Conservation (phyloP, 2,113 vertebrate genomes). For the Antigone vipio region DNA sequence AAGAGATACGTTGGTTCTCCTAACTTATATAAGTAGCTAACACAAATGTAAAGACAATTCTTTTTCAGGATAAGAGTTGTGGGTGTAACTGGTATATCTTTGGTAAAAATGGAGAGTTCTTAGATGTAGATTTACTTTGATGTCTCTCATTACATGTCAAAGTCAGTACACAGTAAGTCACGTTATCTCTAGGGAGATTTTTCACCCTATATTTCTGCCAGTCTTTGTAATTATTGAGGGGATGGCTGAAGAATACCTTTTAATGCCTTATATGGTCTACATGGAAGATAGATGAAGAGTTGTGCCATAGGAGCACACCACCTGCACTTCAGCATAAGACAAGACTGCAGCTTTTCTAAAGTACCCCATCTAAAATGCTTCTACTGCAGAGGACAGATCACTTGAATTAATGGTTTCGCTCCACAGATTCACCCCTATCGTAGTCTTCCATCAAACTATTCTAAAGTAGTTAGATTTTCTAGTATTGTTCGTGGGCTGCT, state of each 20-base stretch:
- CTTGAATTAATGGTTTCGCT: neutral
- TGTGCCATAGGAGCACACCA: neutral
- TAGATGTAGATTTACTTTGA: neutral
- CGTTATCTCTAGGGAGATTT: conserved; percentile 2
- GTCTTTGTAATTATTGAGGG: neutral
- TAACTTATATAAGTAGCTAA: neutral
- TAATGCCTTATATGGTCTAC: neutral
- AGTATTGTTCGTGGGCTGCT: neutral
- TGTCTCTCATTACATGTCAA: neutral
- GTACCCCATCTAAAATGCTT: neutral
- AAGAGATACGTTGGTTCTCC: neutral
- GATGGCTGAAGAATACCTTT: neutral
- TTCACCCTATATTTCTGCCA: neutral
- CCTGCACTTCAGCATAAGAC: neutral
- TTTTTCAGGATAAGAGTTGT: neutral
- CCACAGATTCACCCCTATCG: neutral
- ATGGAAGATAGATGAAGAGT: neutral
- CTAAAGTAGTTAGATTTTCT: neutral
- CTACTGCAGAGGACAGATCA: neutral
- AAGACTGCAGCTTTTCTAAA: neutral
- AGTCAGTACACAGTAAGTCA: neutral
- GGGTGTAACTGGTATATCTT: neutral
- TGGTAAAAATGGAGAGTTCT: neutral
- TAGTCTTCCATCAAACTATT: neutral
- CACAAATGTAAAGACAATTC: neutral